Evolutionary conservation across 2,888 invertebrate species (phyloP), one percentile per base, ranked within the genome.

Genomic region (Eustalomyia histrio): DNA sequence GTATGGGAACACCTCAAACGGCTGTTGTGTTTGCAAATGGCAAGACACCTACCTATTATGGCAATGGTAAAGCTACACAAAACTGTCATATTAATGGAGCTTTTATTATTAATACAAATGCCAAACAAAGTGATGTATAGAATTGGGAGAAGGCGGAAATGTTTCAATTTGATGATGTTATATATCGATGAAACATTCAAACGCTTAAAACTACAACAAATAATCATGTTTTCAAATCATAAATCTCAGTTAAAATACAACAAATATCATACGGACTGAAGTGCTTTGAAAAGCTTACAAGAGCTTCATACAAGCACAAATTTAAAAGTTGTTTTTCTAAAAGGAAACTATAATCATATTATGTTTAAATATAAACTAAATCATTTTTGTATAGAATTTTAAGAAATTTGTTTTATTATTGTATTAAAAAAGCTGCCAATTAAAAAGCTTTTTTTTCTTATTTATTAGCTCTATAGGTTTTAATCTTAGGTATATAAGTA

Each of bases 51-150:
- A 76, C 76, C n/a, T 85, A 83, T 53, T 86, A 84, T 65, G 72
- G 84, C 4, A 86, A 86, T 65, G 85, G 86, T 52, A 76, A 83
- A 71, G 50, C 80, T 72, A 16, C 83, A 69, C 80, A 84, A 87
- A 90, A 89, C 83, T 91, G 91, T 24, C 90, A 91, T 83, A 89
- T 91, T 78, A 91, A 91, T 84, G 90, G 90, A 72, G 91, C 90
- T 84, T 91, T 90, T 81, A 90, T 90, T 79, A 91, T 91, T 80
- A 91, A 91, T 69, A 89, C 91, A 82, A 90, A 90, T 84, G 90
- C 91, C 80, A 91, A 90, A 78, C 91, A 91, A 84, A 91, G 91
- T 83, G 91, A 91, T 83, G 91, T 91, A 89, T 91, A 90, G 90
- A 87, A 88, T 55, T 86, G 86, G 86, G 86, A 86, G 85, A 87